phyloP scores from a whole-genome alignment of 2,888 invertebrate genomes.

The Malachius bipustulatus region DNA sequence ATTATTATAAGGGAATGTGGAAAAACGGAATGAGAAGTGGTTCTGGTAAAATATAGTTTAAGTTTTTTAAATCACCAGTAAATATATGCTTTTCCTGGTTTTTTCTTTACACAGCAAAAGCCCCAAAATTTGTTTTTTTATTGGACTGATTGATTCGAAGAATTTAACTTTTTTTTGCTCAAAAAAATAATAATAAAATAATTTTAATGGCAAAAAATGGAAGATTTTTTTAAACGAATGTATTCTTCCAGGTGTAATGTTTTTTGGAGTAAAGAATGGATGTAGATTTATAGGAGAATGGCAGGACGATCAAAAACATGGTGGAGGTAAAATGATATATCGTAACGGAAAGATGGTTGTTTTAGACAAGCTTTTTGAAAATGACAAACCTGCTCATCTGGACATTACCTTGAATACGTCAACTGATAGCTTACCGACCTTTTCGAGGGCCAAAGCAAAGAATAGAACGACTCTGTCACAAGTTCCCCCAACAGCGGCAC shows the following conservation, averaged over 20 bases:
- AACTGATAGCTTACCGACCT: neutral
- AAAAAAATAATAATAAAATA: too few relatives aligned
- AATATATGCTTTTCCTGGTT: neutral
- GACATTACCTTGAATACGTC: neutral
- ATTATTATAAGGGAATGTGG: conserved; percentile 45
- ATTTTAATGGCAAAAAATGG: too few relatives aligned
- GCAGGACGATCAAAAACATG: conserved; percentile 45
- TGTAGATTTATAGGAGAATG: conserved; percentile 45
- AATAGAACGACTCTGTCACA: neutral
- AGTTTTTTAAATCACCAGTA: neutral
- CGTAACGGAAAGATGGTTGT: conserved; percentile 44
- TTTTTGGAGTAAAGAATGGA: conserved; percentile 43
- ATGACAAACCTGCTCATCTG: conserved; percentile 38
- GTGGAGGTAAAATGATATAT: conserved; percentile 42
- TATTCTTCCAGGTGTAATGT: conserved; percentile 29
- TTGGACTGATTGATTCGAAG: too few relatives aligned
- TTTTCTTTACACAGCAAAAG: too few relatives aligned
- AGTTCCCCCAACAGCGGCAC: neutral
- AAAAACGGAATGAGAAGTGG: conserved; percentile 42
- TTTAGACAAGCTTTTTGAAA: conserved; percentile 40
- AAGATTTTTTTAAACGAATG: too few relatives aligned
- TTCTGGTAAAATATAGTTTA: conserved; percentile 30
- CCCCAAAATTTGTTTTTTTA: too few relatives aligned
- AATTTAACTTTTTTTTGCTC: too few relatives aligned
- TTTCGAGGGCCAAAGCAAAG: neutral